phyloP scores from a whole-genome alignment of 2,888 invertebrate genomes.

The Salticus scenicus region DNA sequence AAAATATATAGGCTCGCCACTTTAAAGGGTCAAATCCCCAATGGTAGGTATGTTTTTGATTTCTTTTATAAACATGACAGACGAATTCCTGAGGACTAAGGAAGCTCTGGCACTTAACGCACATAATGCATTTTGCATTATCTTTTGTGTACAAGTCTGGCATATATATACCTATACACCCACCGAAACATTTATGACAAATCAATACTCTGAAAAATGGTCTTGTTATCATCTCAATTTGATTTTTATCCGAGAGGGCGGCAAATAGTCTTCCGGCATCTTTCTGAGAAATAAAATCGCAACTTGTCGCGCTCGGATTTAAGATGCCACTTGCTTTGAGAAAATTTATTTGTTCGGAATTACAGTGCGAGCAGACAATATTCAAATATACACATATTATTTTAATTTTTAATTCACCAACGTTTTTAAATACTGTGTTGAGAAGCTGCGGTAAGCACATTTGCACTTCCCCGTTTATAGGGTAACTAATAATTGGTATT shows the following conservation, averaged over 20 bases:
- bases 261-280: constrained; percentile 97
- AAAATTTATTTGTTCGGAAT: constrained; percentile 92
- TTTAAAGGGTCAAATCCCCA: constrained; percentile 99
- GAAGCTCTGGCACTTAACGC: constrained; percentile 82
- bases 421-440: constrained; percentile 90
- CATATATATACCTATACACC: constrained; percentile 90
- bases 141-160: constrained; percentile 86
- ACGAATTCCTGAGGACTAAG: constrained; percentile 95
- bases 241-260: constrained; percentile 84
- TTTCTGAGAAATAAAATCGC: constrained; percentile 97
- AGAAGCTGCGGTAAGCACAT: constrained; percentile 96
- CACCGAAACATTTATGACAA: constrained; percentile 98
- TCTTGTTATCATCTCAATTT: constrained; percentile 74
- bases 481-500: constrained; percentile 94
- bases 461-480: constrained; percentile 95
- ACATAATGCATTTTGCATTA: constrained; percentile 87
- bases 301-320: constrained; percentile 89
- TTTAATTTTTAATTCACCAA: constrained; percentile 92
- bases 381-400: constrained; percentile 92
- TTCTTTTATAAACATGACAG: constrained; percentile 81
- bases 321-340: constrained; percentile 89
- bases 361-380: constrained; percentile 96
- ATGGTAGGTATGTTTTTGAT: constrained; percentile 95
- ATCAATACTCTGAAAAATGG: constrained; percentile 79
- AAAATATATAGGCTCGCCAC: constrained; percentile 93